Evolutionary conservation across 2,888 invertebrate genomes (phyloP), one percentile per base, ranked within the genome.

Genomic region (Ornithoptera priamus): DNA sequence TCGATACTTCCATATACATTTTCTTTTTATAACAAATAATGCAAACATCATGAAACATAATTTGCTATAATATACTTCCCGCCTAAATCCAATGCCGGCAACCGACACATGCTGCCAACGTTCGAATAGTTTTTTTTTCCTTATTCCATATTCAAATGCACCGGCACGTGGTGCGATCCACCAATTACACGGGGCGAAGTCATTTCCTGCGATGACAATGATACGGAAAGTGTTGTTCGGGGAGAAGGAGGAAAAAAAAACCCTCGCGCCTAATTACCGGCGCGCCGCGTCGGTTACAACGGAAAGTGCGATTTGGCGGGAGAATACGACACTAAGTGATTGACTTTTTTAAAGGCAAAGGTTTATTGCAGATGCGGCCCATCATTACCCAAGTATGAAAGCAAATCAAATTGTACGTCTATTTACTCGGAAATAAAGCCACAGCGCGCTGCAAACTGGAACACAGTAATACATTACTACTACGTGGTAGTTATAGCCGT

Each of bases 151-250:
- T 81, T 80, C 75, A 79, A 83, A 83, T 83, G 78, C 78, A 71
- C 75, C 72, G 84, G 83, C 86, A 80, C 87, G 87, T 84, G 87
- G 74, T 78, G 76, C 79, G 76, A 80, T 76, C 80, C 78, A 73
- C 74, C 78, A 77, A 86, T 87, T 86, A 88, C 80, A 84, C 79
- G 84, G 86, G 87, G 85, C 86, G 87, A 82, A 83, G 84, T 85
- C 83, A 85, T 86, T 88, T 89, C 90, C 90, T 87, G 85, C 76
- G 86, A 88, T 87, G 87, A 88, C 89, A 89, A 86, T 83, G 89
- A 89, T 87, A 89, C 84, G 83, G 80, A 83, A 79, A 81, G 81
- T 78, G 79, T 75, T 77, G 76, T 62, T 59, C 70, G 62, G 66
- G 72, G 71, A 72, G 76, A 75, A 39, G 39, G 39, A 6, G 10